Base-by-base conservation (phyloP, 2,888 invertebrate genomes). In the Aporophyla nigra region DNA sequence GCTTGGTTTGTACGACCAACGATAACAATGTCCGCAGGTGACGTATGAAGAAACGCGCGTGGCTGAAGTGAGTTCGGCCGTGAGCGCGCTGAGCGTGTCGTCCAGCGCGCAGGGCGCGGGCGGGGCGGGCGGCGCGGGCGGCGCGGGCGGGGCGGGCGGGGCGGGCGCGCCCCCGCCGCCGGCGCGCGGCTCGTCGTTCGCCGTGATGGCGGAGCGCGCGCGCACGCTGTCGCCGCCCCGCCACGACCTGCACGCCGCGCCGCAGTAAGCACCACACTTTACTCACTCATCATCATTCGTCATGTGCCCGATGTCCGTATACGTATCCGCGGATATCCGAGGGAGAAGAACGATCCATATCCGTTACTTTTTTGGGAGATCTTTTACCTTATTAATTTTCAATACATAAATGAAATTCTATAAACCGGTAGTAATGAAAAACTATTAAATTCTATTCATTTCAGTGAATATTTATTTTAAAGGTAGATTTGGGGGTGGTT, bases 181-280 rank as follows among this genome's bases (percentile, higher is more conserved):
- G 5, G 98, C 99, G 93, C 97, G 99, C 82, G 98, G 98, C 76
- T 99, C 99, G 46, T 99, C 99, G 61, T 99, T 98, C 93, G 97
- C 98, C 6, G 97, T 98, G 49, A 98, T 99, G 98, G 98, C 98
- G 89, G 91, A 91, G 94, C 97, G 93, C 95, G 97, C 92, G 96
- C 95, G 82, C 88, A 96, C 86, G 93, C 94, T 83, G 90, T 93
- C 81, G 90, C 95, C 89, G 94, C 89, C 88, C 61, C 87, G 85
- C 0, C 76, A 62, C 54, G 76, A 78, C 1, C 61, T 0, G 2
- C 70, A 49, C 71, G 97, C 89, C 93, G 76, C 90, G 71, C 92
- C 91, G 19, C 92, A 90, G 93, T 93, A 21, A 86, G 92, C 10
- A 46, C 43, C 43, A 10, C 5, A 46, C 43, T 10, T 46, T 46